phyloP scores from a whole-genome alignment of 1,140 invertebrate genomes.

The Trichonephila inaurata region DNA sequence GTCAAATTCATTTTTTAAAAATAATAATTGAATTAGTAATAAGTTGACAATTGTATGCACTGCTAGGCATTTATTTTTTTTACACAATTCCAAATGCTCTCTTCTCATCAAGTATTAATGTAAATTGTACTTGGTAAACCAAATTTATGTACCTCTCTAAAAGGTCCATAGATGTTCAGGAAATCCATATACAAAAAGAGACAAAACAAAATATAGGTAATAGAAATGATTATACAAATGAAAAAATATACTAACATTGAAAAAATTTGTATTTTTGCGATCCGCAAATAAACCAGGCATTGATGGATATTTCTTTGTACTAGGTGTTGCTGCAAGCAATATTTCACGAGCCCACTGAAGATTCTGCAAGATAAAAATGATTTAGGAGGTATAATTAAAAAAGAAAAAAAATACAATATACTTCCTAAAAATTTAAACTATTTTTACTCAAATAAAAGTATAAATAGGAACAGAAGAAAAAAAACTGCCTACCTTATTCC shows the following conservation, averaged over 20 bases:
- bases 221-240: not conserved
- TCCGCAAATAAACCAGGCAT: conserved; percentile 92
- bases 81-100: conserved; percentile 89
- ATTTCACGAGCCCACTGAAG: conserved; percentile 87
- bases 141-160: no score
- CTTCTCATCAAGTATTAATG: not conserved
- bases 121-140: no score
- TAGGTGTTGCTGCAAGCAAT: conserved; percentile 82
- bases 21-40: no score
- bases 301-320: conserved; percentile 78
- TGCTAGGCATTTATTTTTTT: no score
- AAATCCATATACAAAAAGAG: not conserved
- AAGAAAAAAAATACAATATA: not conserved
- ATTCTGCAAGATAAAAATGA: conserved; percentile 82
- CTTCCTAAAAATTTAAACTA: not conserved
- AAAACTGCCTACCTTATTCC: conserved; percentile 79
- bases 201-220: no score
- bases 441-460: not conserved
- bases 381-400: conserved; percentile 77
- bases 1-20: no score
- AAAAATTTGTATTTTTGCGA: conserved; percentile 92
- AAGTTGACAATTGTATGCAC: no score
- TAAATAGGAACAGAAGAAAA: not conserved
- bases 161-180: not conserved
- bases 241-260: conserved; percentile 86